These are phyloP conservation scores for Drosophila saltans DNA, from an alignment of 1,140 invertebrate species.

Conservation along the genomic window DNA sequence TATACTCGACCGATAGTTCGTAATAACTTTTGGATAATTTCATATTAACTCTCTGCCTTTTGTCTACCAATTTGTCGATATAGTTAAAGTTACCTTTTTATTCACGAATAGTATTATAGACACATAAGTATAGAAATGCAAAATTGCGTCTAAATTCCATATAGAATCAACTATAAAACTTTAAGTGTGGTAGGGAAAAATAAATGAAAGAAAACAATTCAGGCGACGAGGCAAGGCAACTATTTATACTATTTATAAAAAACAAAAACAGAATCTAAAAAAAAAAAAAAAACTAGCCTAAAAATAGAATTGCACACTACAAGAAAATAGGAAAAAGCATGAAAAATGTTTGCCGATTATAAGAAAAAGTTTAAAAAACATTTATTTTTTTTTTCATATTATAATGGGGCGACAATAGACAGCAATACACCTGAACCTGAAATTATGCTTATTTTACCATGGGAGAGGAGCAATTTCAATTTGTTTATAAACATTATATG, in stretches of 20 bases:
- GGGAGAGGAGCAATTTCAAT: not conserved
- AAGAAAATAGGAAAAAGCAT: not conserved
- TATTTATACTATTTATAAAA: not conserved
- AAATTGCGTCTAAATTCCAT: not conserved
- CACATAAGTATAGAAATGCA: not conserved
- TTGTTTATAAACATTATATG: slow-evolving; percentile 33
- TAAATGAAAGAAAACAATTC: not conserved
- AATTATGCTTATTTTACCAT: not conserved
- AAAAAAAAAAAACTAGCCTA: not conserved
- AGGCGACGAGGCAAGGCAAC: not conserved
- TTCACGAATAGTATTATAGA: no score
- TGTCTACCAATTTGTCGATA: no score
- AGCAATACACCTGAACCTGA: slow-evolving; percentile 18
- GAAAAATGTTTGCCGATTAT: slow-evolving; percentile 37
- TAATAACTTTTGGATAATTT: no score
- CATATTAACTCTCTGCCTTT: no score
- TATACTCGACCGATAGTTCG: no score
- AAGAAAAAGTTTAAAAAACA: slow-evolving; percentile 15
- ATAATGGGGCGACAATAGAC: not conserved
- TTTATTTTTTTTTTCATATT: not conserved
- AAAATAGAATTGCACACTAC: slow-evolving; percentile 34
- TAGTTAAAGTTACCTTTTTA: no score
- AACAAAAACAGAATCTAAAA: not conserved
- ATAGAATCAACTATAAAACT: not conserved
- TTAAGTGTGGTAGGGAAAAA: not conserved